These are phyloP conservation scores for Thaumatotibia leucotreta DNA, from an alignment of 1,140 invertebrate species.

Conservation along the genomic window DNA sequence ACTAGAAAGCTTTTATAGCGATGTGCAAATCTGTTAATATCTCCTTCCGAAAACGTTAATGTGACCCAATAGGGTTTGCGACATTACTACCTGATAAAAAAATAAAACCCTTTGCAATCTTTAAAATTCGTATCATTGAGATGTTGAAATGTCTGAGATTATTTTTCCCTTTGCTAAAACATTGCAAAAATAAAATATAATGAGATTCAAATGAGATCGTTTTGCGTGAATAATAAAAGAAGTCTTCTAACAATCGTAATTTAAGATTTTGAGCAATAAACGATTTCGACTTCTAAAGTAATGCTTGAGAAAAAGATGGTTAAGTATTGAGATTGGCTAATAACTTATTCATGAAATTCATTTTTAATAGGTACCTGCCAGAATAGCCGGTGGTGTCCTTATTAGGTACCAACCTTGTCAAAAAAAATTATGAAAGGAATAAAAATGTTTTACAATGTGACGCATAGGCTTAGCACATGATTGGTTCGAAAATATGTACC, in stretches of 20 bases:
- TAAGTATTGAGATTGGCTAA: conserved; percentile 3
- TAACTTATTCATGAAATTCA: conserved; percentile 11
- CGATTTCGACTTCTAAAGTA: conserved; percentile 1
- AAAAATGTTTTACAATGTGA: too few relatives aligned
- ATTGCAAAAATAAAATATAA: conserved; percentile 3
- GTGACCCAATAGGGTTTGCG: too few relatives aligned
- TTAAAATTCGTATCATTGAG: neutral
- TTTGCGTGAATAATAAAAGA: conserved; percentile 4
- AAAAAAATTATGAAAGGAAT: too few relatives aligned
- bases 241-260: conserved; percentile 10
- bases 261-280: conserved; percentile 9
- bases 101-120: neutral
- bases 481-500: too few relatives aligned
- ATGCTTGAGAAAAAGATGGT: neutral
- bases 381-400: too few relatives aligned
- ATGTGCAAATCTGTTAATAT: too few relatives aligned
- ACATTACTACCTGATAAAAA: neutral
- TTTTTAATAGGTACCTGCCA: too few relatives aligned
- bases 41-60: too few relatives aligned
- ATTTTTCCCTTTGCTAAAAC: neutral
- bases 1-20: too few relatives aligned
- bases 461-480: too few relatives aligned
- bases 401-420: too few relatives aligned
- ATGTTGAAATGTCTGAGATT: neutral
- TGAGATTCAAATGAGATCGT: conserved; percentile 8